Conservation (phyloP, 2,113 vertebrate species). For the Seriola quinqueradiata region DNA sequence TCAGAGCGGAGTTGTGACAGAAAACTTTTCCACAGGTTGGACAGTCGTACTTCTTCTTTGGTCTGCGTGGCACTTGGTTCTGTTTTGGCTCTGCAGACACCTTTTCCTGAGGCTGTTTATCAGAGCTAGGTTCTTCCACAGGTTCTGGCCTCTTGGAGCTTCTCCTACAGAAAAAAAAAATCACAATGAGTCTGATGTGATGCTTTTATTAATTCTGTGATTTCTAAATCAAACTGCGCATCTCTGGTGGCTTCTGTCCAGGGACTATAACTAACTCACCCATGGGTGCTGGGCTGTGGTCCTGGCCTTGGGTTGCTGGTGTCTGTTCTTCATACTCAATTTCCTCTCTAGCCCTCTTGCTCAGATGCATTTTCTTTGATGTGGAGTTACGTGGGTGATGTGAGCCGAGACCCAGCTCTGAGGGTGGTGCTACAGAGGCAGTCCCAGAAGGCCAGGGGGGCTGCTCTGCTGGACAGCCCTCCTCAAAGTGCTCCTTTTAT, state of each 20-base stretch:
- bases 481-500: background rate
- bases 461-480: slow-evolving; percentile 1
- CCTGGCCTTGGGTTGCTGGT: background rate
- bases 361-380: background rate
- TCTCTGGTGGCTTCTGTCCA: too few species aligned
- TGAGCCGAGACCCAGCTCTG: background rate
- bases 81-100: background rate
- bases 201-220: background rate
- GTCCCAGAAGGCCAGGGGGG: background rate
- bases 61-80: background rate
- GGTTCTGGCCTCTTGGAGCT: background rate
- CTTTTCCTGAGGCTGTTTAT: background rate
- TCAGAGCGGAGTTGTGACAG: slow-evolving; percentile 30
- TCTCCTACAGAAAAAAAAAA: slow-evolving; percentile 5
- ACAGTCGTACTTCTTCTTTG: slow-evolving; percentile 57
- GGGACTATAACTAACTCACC: background rate
- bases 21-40: slow-evolving; percentile 52
- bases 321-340: background rate
- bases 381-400: background rate
- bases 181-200: background rate
- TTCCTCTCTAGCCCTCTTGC: background rate
- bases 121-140: background rate
- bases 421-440: background rate
- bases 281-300: background rate
- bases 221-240: too few species aligned